Percentiles rank a stretch among this genome's conserved stretches.
Conservation (phyloP, 2,888 invertebrate genomes). For the Noctua janthina region DNA sequence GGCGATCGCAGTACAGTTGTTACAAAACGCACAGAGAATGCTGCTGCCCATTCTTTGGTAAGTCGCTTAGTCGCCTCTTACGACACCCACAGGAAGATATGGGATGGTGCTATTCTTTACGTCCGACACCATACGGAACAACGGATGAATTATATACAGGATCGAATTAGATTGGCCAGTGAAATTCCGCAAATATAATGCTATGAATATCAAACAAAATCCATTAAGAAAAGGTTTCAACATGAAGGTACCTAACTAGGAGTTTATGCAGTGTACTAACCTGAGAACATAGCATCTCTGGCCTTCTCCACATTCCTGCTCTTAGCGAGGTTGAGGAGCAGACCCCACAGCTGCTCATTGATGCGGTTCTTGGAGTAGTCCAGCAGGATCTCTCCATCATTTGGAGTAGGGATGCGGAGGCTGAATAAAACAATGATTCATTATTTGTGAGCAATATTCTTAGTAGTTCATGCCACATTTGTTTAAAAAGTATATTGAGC, state of each 20-base stretch:
- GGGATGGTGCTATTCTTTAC: no score
- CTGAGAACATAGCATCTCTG: conserved; percentile 96
- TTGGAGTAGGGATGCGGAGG: conserved; percentile 93
- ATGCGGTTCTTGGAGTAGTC: conserved; percentile 99
- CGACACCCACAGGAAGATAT: no score
- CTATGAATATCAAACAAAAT: not conserved
- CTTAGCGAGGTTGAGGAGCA: conserved; percentile 95
- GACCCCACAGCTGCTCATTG: conserved; percentile 93
- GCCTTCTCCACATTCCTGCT: conserved; percentile 95
- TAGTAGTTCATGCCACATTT: not conserved
- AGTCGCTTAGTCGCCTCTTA: no score
- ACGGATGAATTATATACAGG: no score
- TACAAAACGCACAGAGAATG: no score
- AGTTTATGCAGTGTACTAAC: conserved; percentile 65
- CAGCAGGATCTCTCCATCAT: conserved; percentile 97
- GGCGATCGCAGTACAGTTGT: no score
- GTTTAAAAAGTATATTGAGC: not conserved
- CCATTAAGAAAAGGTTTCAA: not conserved
- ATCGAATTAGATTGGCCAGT: not conserved
- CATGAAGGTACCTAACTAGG: not conserved
- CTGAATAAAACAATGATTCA: conserved; percentile 85
- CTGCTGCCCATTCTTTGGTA: no score
- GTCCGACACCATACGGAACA: no score
- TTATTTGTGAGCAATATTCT: not conserved
- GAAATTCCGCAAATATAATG: not conserved